A percentile compares a stretch with the other conserved stretches of the same genome.
Conservation (phyloP, 2,113 vertebrate genomes). For the Tetrax tetrax region DNA sequence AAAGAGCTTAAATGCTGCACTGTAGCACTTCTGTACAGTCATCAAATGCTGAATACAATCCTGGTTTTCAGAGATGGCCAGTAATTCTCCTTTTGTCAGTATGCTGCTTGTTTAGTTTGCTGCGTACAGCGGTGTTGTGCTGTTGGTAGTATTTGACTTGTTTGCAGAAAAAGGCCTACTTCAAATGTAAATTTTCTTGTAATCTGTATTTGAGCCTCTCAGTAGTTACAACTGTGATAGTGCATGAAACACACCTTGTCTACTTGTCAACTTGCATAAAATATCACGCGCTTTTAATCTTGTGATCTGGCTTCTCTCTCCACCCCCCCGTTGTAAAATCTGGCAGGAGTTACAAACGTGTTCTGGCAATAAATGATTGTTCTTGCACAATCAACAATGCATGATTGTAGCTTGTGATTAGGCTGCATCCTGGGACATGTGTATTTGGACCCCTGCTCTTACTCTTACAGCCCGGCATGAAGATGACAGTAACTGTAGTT, state of each 20-base stretch:
- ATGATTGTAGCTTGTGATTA: neutral
- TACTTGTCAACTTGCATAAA: neutral
- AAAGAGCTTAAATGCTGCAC: neutral
- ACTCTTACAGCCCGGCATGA: neutral
- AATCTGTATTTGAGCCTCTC: neutral
- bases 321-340: neutral
- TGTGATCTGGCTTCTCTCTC: neutral
- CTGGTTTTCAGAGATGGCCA: neutral
- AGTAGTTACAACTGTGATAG: neutral
- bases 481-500: neutral
- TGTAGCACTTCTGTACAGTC: neutral
- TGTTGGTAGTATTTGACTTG: neutral
- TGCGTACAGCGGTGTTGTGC: neutral
- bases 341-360: neutral
- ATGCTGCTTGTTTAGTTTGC: neutral
- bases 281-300: neutral
- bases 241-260: neutral
- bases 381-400: neutral
- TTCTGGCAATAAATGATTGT: neutral
- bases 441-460: neutral
- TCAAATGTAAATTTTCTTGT: neutral
- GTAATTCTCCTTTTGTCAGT: constrained; percentile 28
- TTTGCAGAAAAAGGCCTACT: neutral
- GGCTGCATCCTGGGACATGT: neutral
- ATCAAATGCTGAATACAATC: neutral